These are phyloP conservation scores for Ictalurus punctatus DNA, from an alignment of 2,113 vertebrate species.

Conservation along the genomic window DNA sequence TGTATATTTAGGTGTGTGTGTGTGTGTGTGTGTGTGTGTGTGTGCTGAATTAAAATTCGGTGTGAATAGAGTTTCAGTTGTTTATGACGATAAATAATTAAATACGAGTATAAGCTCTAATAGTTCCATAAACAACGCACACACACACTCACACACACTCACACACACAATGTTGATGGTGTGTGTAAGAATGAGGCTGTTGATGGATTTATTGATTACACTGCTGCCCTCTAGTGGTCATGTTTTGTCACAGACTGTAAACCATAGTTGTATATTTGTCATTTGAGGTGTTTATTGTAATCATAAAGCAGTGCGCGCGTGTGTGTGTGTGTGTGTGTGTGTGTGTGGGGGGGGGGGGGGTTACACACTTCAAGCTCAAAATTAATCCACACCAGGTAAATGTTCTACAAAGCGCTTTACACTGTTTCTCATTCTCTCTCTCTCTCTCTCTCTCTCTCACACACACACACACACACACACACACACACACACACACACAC, in stretches of 20 bases:
- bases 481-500: too few species aligned
- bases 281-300: background rate
- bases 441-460: too few species aligned
- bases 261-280: background rate
- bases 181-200: background rate
- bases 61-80: too few species aligned
- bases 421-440: too few species aligned
- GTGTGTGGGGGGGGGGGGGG: too few species aligned
- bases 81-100: background rate
- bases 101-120: background rate
- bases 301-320: background rate
- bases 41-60: too few species aligned
- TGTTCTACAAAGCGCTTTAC: too few species aligned
- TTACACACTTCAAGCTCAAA: background rate
- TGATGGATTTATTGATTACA: background rate
- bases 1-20: background rate
- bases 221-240: background rate
- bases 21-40: too few species aligned
- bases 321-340: too few species aligned
- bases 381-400: background rate
- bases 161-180: background rate
- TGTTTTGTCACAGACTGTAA: background rate
- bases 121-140: background rate
- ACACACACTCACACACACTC: background rate
- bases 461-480: too few species aligned